Conservation (phyloP, 92 coral and sea anemone species). For the Epizoanthus illoricatus region DNA sequence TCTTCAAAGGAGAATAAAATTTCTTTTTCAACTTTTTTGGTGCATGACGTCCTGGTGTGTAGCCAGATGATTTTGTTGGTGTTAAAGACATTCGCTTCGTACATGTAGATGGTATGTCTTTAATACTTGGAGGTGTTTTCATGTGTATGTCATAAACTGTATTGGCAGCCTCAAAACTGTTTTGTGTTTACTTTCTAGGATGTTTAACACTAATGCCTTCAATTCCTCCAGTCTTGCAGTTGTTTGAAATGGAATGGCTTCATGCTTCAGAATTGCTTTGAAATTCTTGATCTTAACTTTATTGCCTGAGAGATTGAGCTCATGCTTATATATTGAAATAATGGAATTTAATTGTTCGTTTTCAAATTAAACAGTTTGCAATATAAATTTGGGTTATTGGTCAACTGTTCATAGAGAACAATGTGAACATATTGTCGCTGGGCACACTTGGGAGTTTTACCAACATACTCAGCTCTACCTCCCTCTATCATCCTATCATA, state of each 20-base stretch:
- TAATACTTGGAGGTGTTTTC: conserved; percentile 1
- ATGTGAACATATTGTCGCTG: conserved; percentile 26
- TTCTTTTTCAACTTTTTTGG: conserved; percentile 35
- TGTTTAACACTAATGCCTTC: conserved; percentile 30
- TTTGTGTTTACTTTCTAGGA: background rate
- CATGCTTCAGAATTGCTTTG: conserved; percentile 33
- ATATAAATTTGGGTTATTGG: conserved; percentile 1
- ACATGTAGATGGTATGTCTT: background rate
- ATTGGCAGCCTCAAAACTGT: background rate
- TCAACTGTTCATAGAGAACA: conserved; percentile 21
- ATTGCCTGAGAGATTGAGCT: conserved; percentile 12
- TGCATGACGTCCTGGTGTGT: conserved; percentile 36
- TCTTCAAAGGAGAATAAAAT: background rate
- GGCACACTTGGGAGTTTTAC: conserved; percentile 19
- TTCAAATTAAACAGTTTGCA: conserved; percentile 31
- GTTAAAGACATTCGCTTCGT: background rate
- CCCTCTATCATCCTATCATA: conserved; percentile 34
- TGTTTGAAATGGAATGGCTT: conserved; percentile 19
- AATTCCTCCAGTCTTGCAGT: conserved; percentile 28
- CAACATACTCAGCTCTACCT: conserved; percentile 33
- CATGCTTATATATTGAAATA: conserved; percentile 20
- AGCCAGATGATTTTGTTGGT: background rate
- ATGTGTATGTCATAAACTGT: background rate
- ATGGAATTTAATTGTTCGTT: conserved; percentile 24
- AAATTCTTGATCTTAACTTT: conserved; percentile 36